These are phyloP conservation scores for Heterodera filipjevi DNA, from an alignment of 2,888 invertebrate genomes.

Conservation along the genomic window DNA sequence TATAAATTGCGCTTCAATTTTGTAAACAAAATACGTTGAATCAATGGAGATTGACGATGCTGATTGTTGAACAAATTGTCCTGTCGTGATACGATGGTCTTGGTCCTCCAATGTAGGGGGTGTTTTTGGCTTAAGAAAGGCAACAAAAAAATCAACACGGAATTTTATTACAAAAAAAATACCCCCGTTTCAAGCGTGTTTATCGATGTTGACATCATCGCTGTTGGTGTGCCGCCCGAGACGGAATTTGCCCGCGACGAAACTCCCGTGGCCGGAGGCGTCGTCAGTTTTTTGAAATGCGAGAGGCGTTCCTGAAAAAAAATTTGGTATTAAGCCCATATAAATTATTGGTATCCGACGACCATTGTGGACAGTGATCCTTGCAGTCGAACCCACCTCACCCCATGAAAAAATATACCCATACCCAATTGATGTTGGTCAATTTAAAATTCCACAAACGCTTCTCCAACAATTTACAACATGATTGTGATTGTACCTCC, in stretches of 20 bases:
- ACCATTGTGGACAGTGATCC: too few relatives aligned
- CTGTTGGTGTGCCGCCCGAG: constrained; percentile 12
- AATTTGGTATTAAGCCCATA: too few relatives aligned
- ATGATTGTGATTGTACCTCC: not conserved
- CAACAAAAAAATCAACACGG: not conserved
- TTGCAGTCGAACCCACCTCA: too few relatives aligned
- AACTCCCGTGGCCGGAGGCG: not conserved
- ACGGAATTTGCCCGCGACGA: constrained; percentile 16
- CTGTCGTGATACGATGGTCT: constrained; percentile 18
- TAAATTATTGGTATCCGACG: too few relatives aligned
- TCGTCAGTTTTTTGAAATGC: constrained; percentile 23
- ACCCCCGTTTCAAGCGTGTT: constrained; percentile 15
- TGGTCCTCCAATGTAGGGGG: constrained; percentile 29
- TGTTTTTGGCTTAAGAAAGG: constrained; percentile 31
- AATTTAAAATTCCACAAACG: too few relatives aligned
- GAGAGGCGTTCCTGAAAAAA: constrained; percentile 29
- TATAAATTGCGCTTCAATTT: too few relatives aligned
- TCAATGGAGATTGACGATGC: not conserved
- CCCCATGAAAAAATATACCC: too few relatives aligned
- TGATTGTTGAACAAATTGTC: constrained; percentile 1
- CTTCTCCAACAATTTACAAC: not conserved
- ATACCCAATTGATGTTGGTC: too few relatives aligned
- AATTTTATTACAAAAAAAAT: not conserved
- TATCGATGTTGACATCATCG: not conserved
- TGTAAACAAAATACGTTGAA: not conserved